Conservation (phyloP, 2,797 vertebrate genomes). For the Brotogeris chrysoptera region DNA sequence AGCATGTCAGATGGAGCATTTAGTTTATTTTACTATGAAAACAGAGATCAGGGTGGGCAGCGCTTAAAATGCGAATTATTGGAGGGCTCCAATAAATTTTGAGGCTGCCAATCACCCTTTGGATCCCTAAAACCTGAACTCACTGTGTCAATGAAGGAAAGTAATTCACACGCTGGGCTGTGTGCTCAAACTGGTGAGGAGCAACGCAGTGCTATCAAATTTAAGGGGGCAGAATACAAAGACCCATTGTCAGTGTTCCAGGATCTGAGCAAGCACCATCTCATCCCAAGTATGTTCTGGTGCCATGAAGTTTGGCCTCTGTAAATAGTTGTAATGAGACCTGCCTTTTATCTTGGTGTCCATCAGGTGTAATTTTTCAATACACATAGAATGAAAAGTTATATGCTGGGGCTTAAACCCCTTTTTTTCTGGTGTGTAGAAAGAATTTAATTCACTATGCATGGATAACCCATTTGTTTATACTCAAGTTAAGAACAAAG, state of each 20-base stretch:
- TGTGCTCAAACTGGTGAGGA: background rate
- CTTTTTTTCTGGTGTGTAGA: background rate
- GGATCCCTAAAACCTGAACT: background rate
- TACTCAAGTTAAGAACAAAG: slow-evolving; percentile 44
- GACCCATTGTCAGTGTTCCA: background rate
- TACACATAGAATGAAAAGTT: background rate
- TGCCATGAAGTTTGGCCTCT: background rate
- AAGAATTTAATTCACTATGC: slow-evolving; percentile 9
- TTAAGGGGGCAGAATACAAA: background rate
- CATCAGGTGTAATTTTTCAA: background rate
- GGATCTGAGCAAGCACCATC: background rate
- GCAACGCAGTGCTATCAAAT: background rate
- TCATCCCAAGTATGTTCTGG: background rate
- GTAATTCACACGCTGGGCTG: accelerated
- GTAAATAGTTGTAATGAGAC: background rate
- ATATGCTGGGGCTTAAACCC: background rate
- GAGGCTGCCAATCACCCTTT: background rate
- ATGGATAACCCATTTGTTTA: slow-evolving; percentile 37
- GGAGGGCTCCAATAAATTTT: background rate
- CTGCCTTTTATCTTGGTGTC: background rate
- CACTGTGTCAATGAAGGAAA: background rate
- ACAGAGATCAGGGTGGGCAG: background rate
- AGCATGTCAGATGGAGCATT: background rate
- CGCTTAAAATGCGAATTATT: background rate
- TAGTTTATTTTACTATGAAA: background rate